Percentiles rank a stretch among this genome's conserved stretches.
Evolutionary conservation across 1,140 invertebrate species (phyloP).

Genomic region (Spodoptera litura): DNA sequence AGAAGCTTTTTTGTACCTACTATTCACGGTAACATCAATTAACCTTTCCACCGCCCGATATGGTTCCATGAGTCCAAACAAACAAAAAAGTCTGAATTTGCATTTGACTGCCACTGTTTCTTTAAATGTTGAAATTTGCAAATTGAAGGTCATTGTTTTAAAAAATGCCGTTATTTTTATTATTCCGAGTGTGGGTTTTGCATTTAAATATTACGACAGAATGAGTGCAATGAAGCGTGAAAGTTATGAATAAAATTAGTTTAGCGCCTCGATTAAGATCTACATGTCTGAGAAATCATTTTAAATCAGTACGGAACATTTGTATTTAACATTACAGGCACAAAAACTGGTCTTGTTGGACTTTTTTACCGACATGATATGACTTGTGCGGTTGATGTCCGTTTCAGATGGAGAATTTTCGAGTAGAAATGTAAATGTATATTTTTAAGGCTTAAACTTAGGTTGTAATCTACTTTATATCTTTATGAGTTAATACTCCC

Average conservation of each 20-base stretch:
- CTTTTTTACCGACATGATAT: no score
- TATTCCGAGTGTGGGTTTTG: slow-evolving; percentile 1
- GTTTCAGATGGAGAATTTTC: no score
- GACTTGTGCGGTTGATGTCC: no score
- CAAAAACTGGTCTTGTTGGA: no score
- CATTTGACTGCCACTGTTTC: slow-evolving; percentile 24
- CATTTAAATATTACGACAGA: neutral
- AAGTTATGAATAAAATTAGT: neutral
- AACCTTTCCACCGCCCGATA: slow-evolving; percentile 22
- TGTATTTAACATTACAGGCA: no score
- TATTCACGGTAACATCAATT: slow-evolving; percentile 31
- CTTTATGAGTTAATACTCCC: no score
- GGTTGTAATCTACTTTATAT: no score
- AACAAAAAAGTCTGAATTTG: slow-evolving; percentile 14
- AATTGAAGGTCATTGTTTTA: slow-evolving; percentile 38
- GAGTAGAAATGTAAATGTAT: no score
- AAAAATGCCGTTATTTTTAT: slow-evolving; percentile 32
- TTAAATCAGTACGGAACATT: no score
- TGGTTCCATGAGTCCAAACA: slow-evolving; percentile 27
- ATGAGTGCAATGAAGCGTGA: neutral
- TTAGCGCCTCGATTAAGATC: no score
- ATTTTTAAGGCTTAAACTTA: no score
- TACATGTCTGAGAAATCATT: no score
- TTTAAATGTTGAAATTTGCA: slow-evolving; percentile 34
- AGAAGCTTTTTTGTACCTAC: slow-evolving; percentile 20